Evolutionary conservation across 2,797 vertebrate genomes (phyloP).

Genomic region (Coreius guichenoti): DNA sequence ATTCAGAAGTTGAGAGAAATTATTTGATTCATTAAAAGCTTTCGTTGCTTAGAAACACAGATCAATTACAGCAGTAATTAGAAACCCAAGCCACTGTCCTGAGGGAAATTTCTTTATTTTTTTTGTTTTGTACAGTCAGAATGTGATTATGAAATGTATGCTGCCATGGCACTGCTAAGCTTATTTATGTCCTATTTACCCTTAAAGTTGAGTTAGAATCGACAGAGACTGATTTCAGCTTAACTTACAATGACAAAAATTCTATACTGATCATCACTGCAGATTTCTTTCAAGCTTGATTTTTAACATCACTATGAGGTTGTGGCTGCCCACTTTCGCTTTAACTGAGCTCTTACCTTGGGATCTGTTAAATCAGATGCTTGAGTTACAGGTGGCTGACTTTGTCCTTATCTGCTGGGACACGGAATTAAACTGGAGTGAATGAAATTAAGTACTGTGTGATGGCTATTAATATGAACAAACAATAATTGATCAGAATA

Average conservation of each 20-base stretch:
- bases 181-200: not conserved
- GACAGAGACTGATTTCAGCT: not conserved
- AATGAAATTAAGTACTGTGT: not conserved
- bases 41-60: constrained; percentile 47
- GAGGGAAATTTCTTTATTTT: not conserved
- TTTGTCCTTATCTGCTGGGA: not conserved
- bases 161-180: not conserved
- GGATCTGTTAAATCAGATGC: not conserved
- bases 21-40: constrained; percentile 54
- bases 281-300: not conserved
- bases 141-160: constrained; percentile 1
- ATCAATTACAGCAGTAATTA: constrained; percentile 51
- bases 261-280: not conserved
- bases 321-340: not conserved
- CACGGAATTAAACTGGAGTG: not conserved
- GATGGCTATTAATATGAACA: not conserved
- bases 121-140: not conserved
- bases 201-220: constrained; percentile 3
- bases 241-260: not conserved
- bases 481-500: not conserved
- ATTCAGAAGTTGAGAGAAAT: constrained; percentile 47
- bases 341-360: not conserved
- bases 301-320: not conserved
- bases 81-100: constrained; percentile 38
- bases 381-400: constrained; percentile 3